These are phyloP conservation scores for Allacma fusca DNA, from an alignment of 2,888 invertebrate genomes.

Conservation along the genomic window DNA sequence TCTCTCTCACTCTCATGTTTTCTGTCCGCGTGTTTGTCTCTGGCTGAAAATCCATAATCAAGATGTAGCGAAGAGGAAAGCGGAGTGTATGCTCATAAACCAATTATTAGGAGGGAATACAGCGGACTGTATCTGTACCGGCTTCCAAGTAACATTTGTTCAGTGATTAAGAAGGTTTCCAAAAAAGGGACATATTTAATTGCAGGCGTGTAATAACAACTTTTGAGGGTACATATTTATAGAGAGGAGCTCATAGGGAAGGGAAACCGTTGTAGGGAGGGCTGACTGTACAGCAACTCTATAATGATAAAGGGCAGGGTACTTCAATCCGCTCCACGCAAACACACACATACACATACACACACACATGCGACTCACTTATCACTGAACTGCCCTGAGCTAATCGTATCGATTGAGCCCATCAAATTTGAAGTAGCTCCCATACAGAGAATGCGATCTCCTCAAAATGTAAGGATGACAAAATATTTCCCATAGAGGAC, in stretches of 20 bases:
- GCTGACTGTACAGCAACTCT: too few relatives aligned
- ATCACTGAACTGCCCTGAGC: background rate
- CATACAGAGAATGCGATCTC: background rate
- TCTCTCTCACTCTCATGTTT: too few relatives aligned
- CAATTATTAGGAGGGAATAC: conserved; percentile 4
- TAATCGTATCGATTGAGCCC: conserved; percentile 1
- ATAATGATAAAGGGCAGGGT: background rate
- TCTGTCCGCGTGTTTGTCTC: too few relatives aligned
- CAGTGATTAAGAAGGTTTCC: too few relatives aligned
- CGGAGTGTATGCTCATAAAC: background rate
- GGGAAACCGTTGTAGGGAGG: too few relatives aligned
- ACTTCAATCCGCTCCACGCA: background rate
- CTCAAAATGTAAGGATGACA: conserved; percentile 3
- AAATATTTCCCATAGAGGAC: background rate
- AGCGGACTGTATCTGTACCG: background rate
- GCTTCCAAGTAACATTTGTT: too few relatives aligned
- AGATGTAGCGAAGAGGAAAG: conserved; percentile 7
- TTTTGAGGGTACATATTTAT: too few relatives aligned
- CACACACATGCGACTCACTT: too few relatives aligned
- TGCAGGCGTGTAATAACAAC: too few relatives aligned
- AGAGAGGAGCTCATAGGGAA: too few relatives aligned
- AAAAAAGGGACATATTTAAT: too few relatives aligned
- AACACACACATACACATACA: background rate
- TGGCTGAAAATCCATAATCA: background rate
- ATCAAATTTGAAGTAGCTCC: background rate